Base-by-base conservation (phyloP, 2,888 invertebrate genomes). In the Dysmachus trigonus region DNA sequence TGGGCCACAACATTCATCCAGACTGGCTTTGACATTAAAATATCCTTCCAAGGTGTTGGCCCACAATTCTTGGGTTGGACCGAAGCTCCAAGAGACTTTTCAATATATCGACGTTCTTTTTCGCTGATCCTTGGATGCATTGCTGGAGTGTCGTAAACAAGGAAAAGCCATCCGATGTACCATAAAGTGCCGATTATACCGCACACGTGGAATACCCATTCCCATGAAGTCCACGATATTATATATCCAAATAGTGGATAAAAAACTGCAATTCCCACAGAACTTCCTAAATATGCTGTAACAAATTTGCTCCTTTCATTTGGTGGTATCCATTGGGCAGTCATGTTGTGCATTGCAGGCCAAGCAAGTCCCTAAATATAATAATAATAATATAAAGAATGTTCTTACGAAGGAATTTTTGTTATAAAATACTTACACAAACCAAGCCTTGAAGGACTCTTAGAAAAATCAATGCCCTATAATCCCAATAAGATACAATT, bases 241-340 rank as follows among this genome's bases (percentile, higher is more conserved):
- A 96, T 93, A 87, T 94, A 93, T 1, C 96, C 96, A 88, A 95
- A 95, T 86, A 96, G 91, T 0, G 96, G 95, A 90, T 95, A 95
- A 8, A 95, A 95, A 18, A 95, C 87, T 0, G 95, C 95, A 27
- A 94, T 94, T 8, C 95, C 95, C 0, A 95, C 93, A 0, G 95
- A 95, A 90, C 95, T 95, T 91, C 94, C 94, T 88, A 94, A 90
- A 89, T 94, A 94, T 71, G 95, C 93, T 38, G 94, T 94, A 2
- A 95, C 94, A 88, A 95, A 95, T 91, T 94, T 95, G 89, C 96
- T 95, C 85, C 96, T 93, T 90, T 97, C 97, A 88, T 95, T 93
- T 0, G 96, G 95, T 15, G 97, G 97, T 83, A 97, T 96, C 97
- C 97, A 97, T 88, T 94, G 94, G 0, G 96, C 95, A 87, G 96